Evolutionary conservation across 2,888 invertebrate species (phyloP), one percentile per base, ranked within the genome.

Genomic region (Gari tellinella): DNA sequence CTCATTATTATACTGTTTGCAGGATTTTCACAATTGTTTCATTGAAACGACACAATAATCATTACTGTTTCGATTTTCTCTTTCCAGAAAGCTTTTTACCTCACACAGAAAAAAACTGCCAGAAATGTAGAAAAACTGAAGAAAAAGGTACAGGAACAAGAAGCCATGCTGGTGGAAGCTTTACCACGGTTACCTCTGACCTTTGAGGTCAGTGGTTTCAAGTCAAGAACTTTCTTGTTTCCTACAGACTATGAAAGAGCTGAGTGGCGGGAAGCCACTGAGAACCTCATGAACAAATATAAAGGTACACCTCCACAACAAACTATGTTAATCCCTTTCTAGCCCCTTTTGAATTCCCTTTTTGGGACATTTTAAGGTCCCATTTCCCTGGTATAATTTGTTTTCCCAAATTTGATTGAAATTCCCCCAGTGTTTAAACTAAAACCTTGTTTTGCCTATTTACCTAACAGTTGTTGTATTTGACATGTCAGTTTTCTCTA

Each of bases 181-280:
- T 97, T 97, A 19, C 98, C 98, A 38, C 97, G 97, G 93, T 93
- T 98, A 81, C 95, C 96, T 70, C 95, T 97, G 91, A 94, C 96
- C 52, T 94, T 98, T 64, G 95, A 95, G 55, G 95, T 96, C 82
- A 91, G 81, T 37, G 63, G 70, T 14, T 91, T 74, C 94, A 94
- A 87, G 94, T 86, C 82, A 0, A 93, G 93, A 84, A 95, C 95
- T 63, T 97, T 98, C 93, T 97, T 97, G 92, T 94, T 98, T 86
- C 96, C 97, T 82, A 97, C 97, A 0, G 97, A 98, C 92, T 98
- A 96, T 89, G 98, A 98, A 92, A 94, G 97, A 62, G 96, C 96
- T 79, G 97, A 97, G 91, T 98, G 98, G 98, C 95, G 96, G 82
- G 97, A 98, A 90, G 96, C 97, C 2, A 96, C 98, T 81, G 95